phyloP scores from a whole-genome alignment of 1,140 invertebrate species.

The Macrocentrus cingulum region DNA sequence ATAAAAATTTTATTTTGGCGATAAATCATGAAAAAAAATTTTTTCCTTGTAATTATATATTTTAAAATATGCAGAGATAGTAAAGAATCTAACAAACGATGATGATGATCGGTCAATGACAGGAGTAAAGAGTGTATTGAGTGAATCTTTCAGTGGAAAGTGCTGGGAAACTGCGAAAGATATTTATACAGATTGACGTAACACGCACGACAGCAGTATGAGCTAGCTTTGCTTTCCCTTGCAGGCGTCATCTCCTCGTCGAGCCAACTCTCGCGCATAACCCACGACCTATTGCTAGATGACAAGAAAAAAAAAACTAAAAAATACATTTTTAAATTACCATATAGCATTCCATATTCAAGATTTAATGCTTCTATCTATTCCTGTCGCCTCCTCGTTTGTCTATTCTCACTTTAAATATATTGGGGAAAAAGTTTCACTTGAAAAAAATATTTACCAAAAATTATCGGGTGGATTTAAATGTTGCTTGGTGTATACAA shows the following conservation, averaged over 20 bases:
- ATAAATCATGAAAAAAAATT: too few relatives aligned
- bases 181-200: conserved; percentile 16
- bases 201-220: neutral
- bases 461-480: too few relatives aligned
- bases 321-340: neutral
- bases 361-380: neutral
- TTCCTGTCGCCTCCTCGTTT: too few relatives aligned
- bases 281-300: conserved; percentile 12
- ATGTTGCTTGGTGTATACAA: too few relatives aligned
- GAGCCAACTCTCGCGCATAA: conserved; percentile 14
- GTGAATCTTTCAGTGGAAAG: conserved; percentile 14
- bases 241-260: conserved; percentile 10
- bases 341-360: neutral
- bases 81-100: neutral
- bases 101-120: neutral
- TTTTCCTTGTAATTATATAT: too few relatives aligned
- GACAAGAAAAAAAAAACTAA: neutral
- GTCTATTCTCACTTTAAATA: too few relatives aligned
- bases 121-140: neutral
- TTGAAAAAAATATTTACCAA: too few relatives aligned
- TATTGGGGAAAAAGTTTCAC: too few relatives aligned
- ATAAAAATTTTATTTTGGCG: too few relatives aligned
- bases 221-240: conserved; percentile 4
- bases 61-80: neutral
- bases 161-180: neutral